A percentile compares a stretch with the other conserved stretches of the same genome.
Conservation (phyloP, 2,888 invertebrate genomes). For the Dryocosmus kuriphilus region DNA sequence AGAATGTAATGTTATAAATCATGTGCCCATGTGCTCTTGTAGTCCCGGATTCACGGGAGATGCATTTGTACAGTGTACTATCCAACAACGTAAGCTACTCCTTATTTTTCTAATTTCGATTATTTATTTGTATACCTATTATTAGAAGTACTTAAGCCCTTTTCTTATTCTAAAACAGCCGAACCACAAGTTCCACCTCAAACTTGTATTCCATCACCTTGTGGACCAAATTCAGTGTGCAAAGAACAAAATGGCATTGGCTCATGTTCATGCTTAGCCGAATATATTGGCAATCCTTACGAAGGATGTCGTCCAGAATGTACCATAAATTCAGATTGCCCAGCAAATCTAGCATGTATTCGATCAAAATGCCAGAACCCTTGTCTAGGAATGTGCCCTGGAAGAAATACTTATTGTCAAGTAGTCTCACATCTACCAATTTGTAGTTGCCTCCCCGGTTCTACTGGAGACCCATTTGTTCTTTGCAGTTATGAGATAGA, state of each 20-base stretch:
- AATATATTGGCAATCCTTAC: conserved; percentile 83
- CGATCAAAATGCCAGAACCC: conserved; percentile 84
- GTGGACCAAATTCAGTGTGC: conserved; percentile 83
- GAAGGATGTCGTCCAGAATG: conserved; percentile 84
- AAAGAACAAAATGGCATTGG: conserved; percentile 83
- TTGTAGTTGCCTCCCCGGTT: conserved; percentile 84
- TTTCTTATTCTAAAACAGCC: conserved; percentile 63
- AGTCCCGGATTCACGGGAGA: conserved; percentile 81
- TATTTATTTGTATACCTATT: not conserved
- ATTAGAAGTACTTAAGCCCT: conserved; percentile 66
- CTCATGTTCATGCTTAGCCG: conserved; percentile 83
- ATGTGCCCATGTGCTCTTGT: conserved; percentile 84
- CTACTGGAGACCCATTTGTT: conserved; percentile 87
- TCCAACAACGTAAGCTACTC: conserved; percentile 51
- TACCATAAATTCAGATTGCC: conserved; percentile 84
- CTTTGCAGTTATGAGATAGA: conserved; percentile 72
- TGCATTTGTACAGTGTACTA: conserved; percentile 85
- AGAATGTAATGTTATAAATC: conserved; percentile 83
- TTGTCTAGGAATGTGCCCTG: conserved; percentile 86
- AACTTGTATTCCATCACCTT: conserved; percentile 82
- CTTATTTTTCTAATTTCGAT: not conserved
- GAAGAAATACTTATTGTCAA: conserved; percentile 86
- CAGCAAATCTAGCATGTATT: conserved; percentile 82
- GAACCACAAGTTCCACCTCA: conserved; percentile 51
- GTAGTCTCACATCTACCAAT: conserved; percentile 87